Base-by-base conservation (phyloP, 2,113 vertebrate genomes). In the Gavialis gangeticus region DNA sequence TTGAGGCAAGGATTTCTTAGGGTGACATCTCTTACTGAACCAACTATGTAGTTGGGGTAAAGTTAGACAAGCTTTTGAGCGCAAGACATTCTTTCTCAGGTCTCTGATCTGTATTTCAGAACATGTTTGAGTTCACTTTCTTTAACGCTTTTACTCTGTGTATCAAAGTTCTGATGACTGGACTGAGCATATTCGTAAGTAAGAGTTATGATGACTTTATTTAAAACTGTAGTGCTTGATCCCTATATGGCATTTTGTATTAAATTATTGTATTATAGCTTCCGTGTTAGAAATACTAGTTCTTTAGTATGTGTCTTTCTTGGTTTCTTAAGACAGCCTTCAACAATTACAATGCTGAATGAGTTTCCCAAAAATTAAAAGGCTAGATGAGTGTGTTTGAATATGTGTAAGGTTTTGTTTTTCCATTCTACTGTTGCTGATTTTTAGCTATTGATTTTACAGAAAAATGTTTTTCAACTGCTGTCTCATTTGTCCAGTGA, bases 101-200 rank as follows among this genome's bases (percentile, higher is more conserved):
- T 46, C 8, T 46, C 27, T 12, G 76, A 9, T 2, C 21, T 75
- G 75, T 66, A 17, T 4, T 3, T 58, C 69, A 71, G 79, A 22
- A 25, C 1, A 2, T 19, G 7, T 19, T 60, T 28, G 30, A 80
- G 16, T 92, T 55, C 75, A 10, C 73, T 79, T 97, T 97, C 97
- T 97, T 99, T 99, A 97, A 99, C 97, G 4, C 59, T 92, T 93
- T 76, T 86, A 99, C 99, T 98, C 98, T 46, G 93, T 99, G 94
- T 98, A 98, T 97, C 96, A 98, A 59, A 92, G 98, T 56, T 98
- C 98, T 71, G 97, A 98, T 59, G 98, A 93, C 81, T 98, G 98
- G 98, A 97, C 97, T 10, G 98, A 99, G 71, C 98, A 98, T 71
- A 97, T 98, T 89, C 97, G 99, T 99, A 98, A 99, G 99, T 99